Evolutionary conservation across 2,113 vertebrate species (phyloP).

Genomic region (Hemichromis elongatus): DNA sequence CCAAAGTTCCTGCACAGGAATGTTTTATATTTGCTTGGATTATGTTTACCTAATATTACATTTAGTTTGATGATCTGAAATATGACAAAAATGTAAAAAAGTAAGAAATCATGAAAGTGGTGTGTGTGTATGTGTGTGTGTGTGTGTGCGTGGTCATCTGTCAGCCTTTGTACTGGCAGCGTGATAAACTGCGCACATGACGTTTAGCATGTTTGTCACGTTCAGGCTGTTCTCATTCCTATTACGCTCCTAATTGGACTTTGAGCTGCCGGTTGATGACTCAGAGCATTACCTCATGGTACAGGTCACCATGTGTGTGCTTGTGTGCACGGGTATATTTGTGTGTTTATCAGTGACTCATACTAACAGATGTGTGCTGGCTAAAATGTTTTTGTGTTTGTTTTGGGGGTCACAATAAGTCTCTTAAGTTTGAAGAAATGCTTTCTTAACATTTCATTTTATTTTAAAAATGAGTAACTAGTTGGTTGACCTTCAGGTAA

Average conservation of each 20-base stretch:
- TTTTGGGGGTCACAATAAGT: neutral
- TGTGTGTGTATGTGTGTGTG: neutral
- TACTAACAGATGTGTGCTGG: neutral
- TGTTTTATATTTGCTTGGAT: neutral
- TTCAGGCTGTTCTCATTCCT: slow-evolving; percentile 22
- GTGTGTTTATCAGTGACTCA: slow-evolving; percentile 25
- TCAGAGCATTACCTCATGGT: slow-evolving; percentile 68
- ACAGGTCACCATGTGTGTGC: neutral
- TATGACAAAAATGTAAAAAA: neutral
- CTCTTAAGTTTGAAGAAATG: neutral
- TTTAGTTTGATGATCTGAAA: neutral
- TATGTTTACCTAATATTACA: neutral
- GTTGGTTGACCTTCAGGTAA: neutral
- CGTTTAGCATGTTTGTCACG: slow-evolving; percentile 32
- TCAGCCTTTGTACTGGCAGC: neutral
- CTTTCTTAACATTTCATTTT: neutral
- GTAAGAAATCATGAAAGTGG: neutral
- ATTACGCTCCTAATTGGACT: slow-evolving; percentile 63
- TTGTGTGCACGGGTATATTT: neutral
- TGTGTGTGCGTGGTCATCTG: neutral
- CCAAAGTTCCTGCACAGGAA: neutral
- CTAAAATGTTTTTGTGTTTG: neutral
- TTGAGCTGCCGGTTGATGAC: slow-evolving; percentile 59
- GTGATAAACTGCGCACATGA: slow-evolving; percentile 44
- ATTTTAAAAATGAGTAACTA: neutral